Conservation (phyloP, 2,113 vertebrate species). For the Phrynocephalus versicolor region DNA sequence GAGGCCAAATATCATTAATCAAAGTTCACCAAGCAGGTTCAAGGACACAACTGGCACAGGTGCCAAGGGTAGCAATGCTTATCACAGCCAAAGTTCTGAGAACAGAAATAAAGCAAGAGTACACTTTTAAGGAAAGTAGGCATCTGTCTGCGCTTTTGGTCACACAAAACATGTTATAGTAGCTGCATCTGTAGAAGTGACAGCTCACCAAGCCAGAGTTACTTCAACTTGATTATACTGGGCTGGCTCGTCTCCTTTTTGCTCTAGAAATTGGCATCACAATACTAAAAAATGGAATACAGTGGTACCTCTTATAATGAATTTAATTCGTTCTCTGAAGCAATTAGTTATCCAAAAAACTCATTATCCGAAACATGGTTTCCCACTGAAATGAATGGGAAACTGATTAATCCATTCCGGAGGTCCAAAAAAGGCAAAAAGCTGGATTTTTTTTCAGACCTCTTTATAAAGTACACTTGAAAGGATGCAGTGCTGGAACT, state of each 20-base stretch:
- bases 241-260: neutral
- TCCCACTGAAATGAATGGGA: no score
- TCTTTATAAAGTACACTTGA: no score
- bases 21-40: neutral
- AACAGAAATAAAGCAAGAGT: neutral
- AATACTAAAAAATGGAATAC: neutral
- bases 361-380: no score
- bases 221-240: neutral
- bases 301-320: no score
- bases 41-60: neutral
- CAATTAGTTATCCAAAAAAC: no score
- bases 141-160: neutral
- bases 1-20: neutral
- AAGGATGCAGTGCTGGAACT: no score
- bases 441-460: no score
- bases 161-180: neutral
- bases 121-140: neutral
- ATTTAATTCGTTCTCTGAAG: no score
- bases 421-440: no score
- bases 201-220: neutral
- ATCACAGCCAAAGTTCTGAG: neutral
- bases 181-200: neutral
- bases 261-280: neutral
- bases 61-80: neutral
- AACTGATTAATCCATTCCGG: no score